Conservation (phyloP, 2,113 vertebrate species). For the Gobio gobio region DNA sequence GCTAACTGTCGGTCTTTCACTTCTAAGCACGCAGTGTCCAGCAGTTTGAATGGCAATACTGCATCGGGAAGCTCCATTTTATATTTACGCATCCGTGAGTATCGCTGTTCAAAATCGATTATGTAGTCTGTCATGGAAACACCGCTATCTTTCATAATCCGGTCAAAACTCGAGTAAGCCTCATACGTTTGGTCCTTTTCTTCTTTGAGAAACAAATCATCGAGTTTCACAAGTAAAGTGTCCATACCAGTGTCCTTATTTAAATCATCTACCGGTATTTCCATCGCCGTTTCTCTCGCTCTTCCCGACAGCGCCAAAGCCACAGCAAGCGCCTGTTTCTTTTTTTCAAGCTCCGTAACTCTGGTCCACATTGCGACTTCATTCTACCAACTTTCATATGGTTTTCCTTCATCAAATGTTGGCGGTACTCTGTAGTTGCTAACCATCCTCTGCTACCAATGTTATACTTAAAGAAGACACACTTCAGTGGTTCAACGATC, state of each 20-base stretch:
- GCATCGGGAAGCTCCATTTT: constrained; percentile 44
- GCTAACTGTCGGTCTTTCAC: constrained; percentile 35
- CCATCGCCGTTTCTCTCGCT: neutral
- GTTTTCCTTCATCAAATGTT: constrained; percentile 35
- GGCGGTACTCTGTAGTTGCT: constrained; percentile 4
- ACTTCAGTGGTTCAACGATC: too few relatives aligned
- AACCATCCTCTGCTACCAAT: too few relatives aligned
- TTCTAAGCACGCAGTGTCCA: too few relatives aligned
- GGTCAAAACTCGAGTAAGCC: neutral
- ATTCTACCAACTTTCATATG: constrained; percentile 52
- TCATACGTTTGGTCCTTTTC: constrained; percentile 16
- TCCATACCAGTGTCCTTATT: neutral
- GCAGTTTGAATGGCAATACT: constrained; percentile 21
- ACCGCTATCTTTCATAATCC: neutral
- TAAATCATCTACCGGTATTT: constrained; percentile 12
- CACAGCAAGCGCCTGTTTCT: neutral
- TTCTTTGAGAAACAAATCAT: constrained; percentile 6
- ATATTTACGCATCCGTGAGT: constrained; percentile 24
- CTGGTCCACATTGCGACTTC: too few relatives aligned
- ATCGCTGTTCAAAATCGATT: neutral
- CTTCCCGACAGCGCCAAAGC: too few relatives aligned
- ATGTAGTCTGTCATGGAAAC: too few relatives aligned
- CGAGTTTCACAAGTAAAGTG: neutral
- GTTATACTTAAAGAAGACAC: too few relatives aligned
- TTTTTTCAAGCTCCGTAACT: too few relatives aligned